These are phyloP conservation scores for Gambusia affinis DNA, from an alignment of 2,113 vertebrate species.

Conservation along the genomic window DNA sequence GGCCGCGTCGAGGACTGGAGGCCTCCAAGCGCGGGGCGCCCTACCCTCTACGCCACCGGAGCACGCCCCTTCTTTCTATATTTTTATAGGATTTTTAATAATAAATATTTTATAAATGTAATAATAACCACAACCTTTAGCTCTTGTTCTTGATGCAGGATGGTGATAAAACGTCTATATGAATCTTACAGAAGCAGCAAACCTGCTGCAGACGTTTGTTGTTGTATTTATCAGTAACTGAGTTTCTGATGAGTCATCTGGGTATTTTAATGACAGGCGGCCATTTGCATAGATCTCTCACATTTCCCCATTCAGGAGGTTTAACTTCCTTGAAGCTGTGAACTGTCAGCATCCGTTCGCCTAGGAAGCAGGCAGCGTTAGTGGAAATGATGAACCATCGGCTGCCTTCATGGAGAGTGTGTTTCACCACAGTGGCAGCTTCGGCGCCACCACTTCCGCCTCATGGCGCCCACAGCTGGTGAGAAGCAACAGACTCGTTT, in stretches of 20 bases:
- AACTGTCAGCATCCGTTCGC: neutral
- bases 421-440: slow-evolving; percentile 57
- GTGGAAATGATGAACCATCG: slow-evolving; percentile 35
- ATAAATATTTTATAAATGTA: too few species aligned
- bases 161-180: neutral
- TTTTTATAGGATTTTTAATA: too few species aligned
- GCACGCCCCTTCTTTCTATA: too few species aligned
- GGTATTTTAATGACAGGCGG: neutral
- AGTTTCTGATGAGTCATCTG: too few species aligned
- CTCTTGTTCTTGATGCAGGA: neutral
- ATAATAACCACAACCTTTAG: too few species aligned
- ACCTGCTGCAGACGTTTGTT: too few species aligned
- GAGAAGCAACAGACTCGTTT: slow-evolving; percentile 4
- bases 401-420: slow-evolving; percentile 2
- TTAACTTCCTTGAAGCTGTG: neutral
- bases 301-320: neutral
- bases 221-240: too few species aligned
- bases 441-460: slow-evolving; percentile 59
- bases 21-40: too few species aligned
- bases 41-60: too few species aligned
- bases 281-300: neutral
- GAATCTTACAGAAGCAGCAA: neutral
- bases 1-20: too few species aligned
- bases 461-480: slow-evolving; percentile 35
- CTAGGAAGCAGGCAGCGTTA: neutral